phyloP scores from a whole-genome alignment of 30 jellyfish, hydroid and myxozoan genomes.

The Hydractinia echinata region DNA sequence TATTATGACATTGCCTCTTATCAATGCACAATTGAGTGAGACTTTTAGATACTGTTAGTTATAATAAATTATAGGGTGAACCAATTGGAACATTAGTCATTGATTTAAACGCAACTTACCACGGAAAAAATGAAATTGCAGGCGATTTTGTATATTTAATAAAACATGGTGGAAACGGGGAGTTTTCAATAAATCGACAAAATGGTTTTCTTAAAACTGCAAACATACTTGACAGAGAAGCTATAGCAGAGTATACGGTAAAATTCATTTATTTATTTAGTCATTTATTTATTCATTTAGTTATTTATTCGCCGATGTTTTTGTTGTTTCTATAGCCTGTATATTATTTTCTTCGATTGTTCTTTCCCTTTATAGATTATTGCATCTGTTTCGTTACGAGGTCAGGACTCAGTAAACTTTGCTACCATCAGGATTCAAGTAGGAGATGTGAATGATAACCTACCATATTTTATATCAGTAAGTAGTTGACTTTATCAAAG shows the following conservation, averaged over 20 bases:
- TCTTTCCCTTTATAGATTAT: background rate
- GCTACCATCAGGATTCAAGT: conserved; percentile 29
- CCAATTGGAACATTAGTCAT: conserved; percentile 36
- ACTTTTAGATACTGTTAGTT: background rate
- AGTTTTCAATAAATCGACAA: conserved; percentile 32
- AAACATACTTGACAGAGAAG: conserved; percentile 43
- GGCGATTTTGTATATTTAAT: conserved; percentile 30
- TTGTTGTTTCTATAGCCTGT: no score
- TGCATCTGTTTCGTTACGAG: background rate
- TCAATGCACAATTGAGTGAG: no score
- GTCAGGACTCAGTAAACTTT: conserved; percentile 20
- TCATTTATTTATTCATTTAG: no score
- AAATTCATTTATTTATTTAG: background rate
- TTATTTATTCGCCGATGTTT: no score
- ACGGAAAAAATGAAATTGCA: conserved; percentile 22
- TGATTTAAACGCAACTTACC: conserved; percentile 50
- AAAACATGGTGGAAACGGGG: conserved; percentile 31
- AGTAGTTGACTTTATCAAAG: background rate
- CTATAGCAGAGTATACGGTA: conserved; percentile 27
- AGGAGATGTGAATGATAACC: conserved; percentile 49
- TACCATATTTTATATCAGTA: conserved; percentile 36
- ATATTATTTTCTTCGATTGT: no score
- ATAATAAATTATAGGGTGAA: conserved; percentile 16
- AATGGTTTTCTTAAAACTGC: conserved; percentile 48
- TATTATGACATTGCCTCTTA: no score